A percentile compares a stretch with the other conserved stretches of the same genome.
phyloP scores from a whole-genome alignment of 2,113 vertebrate species.

The Perca flavescens region DNA sequence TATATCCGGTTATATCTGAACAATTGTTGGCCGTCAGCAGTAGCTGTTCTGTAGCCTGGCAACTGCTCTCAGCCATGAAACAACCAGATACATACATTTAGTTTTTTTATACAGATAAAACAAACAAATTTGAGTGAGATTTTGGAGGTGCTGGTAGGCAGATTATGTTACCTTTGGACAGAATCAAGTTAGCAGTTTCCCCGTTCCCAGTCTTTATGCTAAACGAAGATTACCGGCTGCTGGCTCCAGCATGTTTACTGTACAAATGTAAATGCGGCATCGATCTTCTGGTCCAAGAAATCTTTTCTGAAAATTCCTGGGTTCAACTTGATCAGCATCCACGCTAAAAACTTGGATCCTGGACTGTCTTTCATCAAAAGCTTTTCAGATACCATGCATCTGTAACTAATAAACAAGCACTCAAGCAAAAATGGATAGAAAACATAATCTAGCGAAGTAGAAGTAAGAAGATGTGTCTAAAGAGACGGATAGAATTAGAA shows the following conservation, averaged over 20 bases:
- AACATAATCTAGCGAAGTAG: not conserved
- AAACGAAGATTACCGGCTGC: not conserved
- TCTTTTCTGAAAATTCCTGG: not conserved
- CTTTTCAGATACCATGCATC: not conserved
- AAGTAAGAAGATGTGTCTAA: not conserved
- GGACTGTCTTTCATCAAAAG: not conserved
- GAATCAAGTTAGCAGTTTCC: not conserved
- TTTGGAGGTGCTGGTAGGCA: not conserved
- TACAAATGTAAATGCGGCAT: not conserved
- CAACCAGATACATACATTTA: not conserved
- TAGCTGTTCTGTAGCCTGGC: not conserved
- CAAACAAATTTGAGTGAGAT: not conserved
- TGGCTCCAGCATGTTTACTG: not conserved
- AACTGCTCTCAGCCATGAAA: not conserved
- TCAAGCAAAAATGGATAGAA: not conserved
- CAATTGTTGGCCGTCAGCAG: not conserved
- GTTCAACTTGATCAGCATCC: not conserved
- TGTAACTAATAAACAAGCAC: not conserved
- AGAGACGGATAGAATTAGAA: not conserved
- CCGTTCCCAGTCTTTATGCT: not conserved
- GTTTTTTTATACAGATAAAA: not conserved
- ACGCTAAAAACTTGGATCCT: not conserved
- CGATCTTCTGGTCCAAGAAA: not conserved
- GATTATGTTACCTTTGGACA: not conserved
- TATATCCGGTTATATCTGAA: no score